Base-by-base conservation (phyloP, 2,888 invertebrate genomes). In the Oligia latruncula region DNA sequence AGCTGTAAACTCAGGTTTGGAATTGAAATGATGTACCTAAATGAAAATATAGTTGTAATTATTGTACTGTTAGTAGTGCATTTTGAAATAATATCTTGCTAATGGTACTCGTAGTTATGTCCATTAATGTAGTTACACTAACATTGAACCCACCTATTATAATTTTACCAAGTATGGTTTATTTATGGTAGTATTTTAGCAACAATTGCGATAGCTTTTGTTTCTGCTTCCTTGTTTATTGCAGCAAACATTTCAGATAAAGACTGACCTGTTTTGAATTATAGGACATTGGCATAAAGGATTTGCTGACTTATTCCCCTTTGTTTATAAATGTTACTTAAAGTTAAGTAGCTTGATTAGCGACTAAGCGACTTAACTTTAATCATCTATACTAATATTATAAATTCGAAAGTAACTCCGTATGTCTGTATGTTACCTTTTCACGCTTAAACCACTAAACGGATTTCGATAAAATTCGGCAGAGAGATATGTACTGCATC, bases 71-170 rank as follows among this genome's bases (percentile, higher is more conserved):
- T 71, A 52, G 6, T 35, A 35, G 35, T 49, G 65, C 62, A 67
- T 85, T 71, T 64, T 15, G 35, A 29, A 52, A 29, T 74, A 71
- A 77, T 71, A 67, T 77, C 67, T 60, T 68, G 67, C 0, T 65
- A 68, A 72, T 62, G 55, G 49, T 40, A 40, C 40, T 40, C 40
- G 40, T 67, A 23, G 43, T 35, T 43, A 5, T 8, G 13, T 5
- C 23, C 35, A 71, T 65, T 73, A 80, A 20, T 29, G 35, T 23
- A 71, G n/a, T 64, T 46, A 64, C 43, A 74, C 68, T 62, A 75
- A 55, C 9, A 60, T 67, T 76, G 46, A 66, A 73, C 35, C 6
- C 17, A 58, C 9, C 1, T 15, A n/a, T 43, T 52, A 49, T 23
- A 60, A 43, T 79, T 74, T 6, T 20, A 5, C 2, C n/a, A 29